Evolutionary conservation across 2,797 vertebrate genomes (phyloP).

Genomic region (Argya squamiceps): DNA sequence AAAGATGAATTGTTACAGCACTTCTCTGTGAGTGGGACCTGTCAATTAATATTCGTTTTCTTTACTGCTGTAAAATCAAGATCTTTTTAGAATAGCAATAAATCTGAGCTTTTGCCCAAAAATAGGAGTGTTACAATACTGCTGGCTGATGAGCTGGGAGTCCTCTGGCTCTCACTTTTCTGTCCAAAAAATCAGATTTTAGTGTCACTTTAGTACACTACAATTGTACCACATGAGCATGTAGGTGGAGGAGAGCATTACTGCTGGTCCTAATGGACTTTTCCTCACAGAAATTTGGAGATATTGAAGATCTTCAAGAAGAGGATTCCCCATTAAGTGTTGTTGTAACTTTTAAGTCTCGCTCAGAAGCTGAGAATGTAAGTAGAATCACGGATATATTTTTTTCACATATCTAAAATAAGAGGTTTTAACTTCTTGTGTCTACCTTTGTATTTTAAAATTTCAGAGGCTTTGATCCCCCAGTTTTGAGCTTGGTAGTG

Average conservation of each 20-base stretch:
- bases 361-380: constrained; percentile 90
- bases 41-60: rapidly evolving
- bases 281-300: constrained; percentile 86
- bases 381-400: constrained; percentile 38
- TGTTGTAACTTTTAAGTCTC: constrained; percentile 88
- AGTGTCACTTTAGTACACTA: not conserved
- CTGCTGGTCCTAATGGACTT: rapidly evolving
- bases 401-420: not conserved
- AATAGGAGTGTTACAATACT: not conserved
- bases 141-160: not conserved
- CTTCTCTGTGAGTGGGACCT: constrained; percentile 87
- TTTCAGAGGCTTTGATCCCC: not conserved
- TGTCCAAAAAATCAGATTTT: not conserved
- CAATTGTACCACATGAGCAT: rapidly evolving
- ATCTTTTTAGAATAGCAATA: not conserved
- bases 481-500: not conserved
- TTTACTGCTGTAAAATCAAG: not conserved
- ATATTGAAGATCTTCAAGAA: constrained; percentile 88
- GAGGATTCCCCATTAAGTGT: constrained; percentile 86
- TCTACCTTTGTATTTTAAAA: not conserved
- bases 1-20: constrained; percentile 94
- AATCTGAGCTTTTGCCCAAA: not conserved
- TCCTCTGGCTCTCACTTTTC: not conserved
- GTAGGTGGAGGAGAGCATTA: not conserved
- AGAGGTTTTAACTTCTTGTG: not conserved